These are phyloP conservation scores for Chrysopa pallens DNA, from an alignment of 1,140 invertebrate species.

Conservation along the genomic window DNA sequence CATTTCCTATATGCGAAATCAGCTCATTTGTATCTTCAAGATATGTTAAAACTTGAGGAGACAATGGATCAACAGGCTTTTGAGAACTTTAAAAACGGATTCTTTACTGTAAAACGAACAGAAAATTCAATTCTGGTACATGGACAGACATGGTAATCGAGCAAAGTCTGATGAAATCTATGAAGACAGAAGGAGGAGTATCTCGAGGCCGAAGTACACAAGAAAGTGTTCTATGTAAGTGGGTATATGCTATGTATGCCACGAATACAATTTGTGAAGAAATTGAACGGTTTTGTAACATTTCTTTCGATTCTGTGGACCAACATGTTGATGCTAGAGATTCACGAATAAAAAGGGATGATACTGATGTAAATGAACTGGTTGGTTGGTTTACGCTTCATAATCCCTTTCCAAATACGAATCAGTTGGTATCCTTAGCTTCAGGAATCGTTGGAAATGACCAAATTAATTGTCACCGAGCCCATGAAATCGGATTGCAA, in stretches of 20 bases:
- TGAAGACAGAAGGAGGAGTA: slow-evolving; percentile 19
- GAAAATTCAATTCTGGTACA: slow-evolving; percentile 21
- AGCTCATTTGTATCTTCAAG: slow-evolving; percentile 23
- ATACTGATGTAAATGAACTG: slow-evolving; percentile 8
- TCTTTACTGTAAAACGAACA: slow-evolving; percentile 17
- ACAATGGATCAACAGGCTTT: slow-evolving; percentile 15
- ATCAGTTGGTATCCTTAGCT: slow-evolving; percentile 14
- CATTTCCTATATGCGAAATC: slow-evolving; percentile 28
- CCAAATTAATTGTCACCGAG: slow-evolving; percentile 13
- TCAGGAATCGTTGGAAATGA: slow-evolving; percentile 9
- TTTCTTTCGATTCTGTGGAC: slow-evolving; percentile 13
- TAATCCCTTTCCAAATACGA: slow-evolving; percentile 13
- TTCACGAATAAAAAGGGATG: slow-evolving; percentile 14
- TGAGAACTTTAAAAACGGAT: slow-evolving; percentile 16
- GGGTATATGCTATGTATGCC: slow-evolving; percentile 10
- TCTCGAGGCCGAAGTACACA: slow-evolving; percentile 16
- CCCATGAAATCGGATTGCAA: slow-evolving; percentile 12
- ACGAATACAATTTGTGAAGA: slow-evolving; percentile 13
- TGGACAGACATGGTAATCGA: slow-evolving; percentile 23
- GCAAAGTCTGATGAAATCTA: slow-evolving; percentile 19
- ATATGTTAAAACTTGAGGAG: slow-evolving; percentile 13
- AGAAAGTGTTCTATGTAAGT: slow-evolving; percentile 19
- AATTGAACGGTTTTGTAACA: slow-evolving; percentile 14
- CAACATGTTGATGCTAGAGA: slow-evolving; percentile 20
- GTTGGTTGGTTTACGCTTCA: slow-evolving; percentile 11